Evolutionary conservation across 2,888 invertebrate species (phyloP).

Genomic region (Himalopsyche anomala): DNA sequence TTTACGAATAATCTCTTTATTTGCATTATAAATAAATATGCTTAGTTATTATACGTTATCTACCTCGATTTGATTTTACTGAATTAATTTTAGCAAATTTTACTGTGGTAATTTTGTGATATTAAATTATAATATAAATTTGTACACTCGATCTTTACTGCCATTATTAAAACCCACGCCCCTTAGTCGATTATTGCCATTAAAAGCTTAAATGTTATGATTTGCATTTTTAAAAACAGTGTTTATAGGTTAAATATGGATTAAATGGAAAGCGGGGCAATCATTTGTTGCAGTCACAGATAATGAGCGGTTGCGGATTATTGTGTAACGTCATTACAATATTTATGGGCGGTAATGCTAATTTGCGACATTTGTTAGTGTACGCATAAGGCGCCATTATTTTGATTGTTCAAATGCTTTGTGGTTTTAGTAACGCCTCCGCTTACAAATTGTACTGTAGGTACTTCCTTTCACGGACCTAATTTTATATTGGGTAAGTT

Average conservation of each 20-base stretch:
- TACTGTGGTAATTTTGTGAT: no score
- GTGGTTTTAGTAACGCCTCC: background rate
- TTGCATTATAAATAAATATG: no score
- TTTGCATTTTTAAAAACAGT: background rate
- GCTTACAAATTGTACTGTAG: background rate
- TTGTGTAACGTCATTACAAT: background rate
- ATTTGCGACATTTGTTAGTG: slow-evolving; percentile 14
- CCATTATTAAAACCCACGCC: slow-evolving; percentile 12
- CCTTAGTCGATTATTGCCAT: background rate
- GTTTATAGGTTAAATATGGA: slow-evolving; percentile 21
- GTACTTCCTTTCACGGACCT: background rate
- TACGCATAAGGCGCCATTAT: slow-evolving; percentile 15
- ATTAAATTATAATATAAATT: no score
- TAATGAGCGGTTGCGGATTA: background rate
- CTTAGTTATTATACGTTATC: no score
- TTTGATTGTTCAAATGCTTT: background rate
- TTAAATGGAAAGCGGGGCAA: slow-evolving; percentile 23
- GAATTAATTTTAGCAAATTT: no score
- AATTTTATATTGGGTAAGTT: no score
- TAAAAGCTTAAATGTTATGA: slow-evolving; percentile 24
- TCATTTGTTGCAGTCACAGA: slow-evolving; percentile 20
- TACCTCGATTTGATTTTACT: no score
- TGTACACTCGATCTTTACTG: background rate
- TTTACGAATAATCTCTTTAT: no score
- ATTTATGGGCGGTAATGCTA: slow-evolving; percentile 14